Percentiles rank a stretch among this genome's conserved stretches.
These are phyloP conservation scores for Kryphioiulus occultus DNA, from an alignment of 2,888 invertebrate genomes.

Conservation along the genomic window DNA sequence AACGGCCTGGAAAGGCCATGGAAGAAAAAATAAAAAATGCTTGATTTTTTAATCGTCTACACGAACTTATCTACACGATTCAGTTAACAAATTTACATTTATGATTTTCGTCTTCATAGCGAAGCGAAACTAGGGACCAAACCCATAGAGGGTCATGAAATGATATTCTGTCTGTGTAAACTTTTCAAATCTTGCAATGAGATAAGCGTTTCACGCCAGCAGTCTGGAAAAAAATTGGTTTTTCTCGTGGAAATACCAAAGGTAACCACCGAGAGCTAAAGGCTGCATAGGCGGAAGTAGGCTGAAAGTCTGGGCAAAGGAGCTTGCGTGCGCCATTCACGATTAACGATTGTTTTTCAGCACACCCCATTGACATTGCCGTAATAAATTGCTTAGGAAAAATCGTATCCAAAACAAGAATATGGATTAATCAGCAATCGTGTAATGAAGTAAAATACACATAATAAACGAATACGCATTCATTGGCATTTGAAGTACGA, in stretches of 20 bases:
- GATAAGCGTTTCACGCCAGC: neutral
- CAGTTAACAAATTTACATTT: no score
- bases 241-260: neutral
- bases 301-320: neutral
- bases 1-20: no score
- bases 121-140: neutral
- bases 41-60: no score
- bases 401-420: neutral
- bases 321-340: neutral
- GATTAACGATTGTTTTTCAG: conserved; percentile 30
- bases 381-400: neutral
- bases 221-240: neutral
- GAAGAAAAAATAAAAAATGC: no score
- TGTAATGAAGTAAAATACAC: neutral
- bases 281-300: neutral
- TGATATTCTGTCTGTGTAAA: neutral
- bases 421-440: neutral
- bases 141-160: neutral
- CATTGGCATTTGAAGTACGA: neutral
- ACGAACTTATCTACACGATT: no score
- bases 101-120: neutral
- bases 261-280: neutral
- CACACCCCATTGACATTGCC: neutral
- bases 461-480: neutral
- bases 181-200: neutral